Evolutionary conservation across 2,797 vertebrate genomes (phyloP).

Genomic region (Lepilemur septentrionalis): DNA sequence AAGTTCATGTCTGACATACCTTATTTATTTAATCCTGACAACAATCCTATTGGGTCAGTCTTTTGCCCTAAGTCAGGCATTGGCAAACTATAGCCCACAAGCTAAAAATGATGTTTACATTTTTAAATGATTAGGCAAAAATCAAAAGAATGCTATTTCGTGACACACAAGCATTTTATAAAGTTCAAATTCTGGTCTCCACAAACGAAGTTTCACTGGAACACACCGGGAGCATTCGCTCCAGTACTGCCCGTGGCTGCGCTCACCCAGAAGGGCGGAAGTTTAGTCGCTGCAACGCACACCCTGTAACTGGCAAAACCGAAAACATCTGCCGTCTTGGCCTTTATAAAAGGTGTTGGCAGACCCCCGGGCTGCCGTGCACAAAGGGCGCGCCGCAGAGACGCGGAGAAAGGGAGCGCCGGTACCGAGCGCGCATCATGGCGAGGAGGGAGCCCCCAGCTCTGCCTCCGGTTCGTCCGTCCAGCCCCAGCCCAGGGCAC

Average conservation of each 20-base stretch:
- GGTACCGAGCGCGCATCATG: neutral
- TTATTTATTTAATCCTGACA: neutral
- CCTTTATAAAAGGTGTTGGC: neutral
- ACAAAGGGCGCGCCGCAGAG: neutral
- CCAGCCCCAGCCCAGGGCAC: neutral
- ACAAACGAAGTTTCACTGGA: no score
- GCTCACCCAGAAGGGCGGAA: rapidly evolving
- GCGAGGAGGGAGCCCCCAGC: neutral
- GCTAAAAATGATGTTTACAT: neutral
- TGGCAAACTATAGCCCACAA: rapidly evolving
- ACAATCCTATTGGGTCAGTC: no score
- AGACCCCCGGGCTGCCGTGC: rapidly evolving
- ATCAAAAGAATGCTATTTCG: neutral
- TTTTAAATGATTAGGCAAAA: neutral
- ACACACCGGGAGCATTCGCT: rapidly evolving
- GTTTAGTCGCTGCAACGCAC: no score
- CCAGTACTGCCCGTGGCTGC: neutral
- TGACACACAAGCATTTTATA: no score
- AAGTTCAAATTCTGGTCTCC: neutral
- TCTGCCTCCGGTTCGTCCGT: neutral
- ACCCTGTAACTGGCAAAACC: neutral
- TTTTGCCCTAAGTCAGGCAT: neutral
- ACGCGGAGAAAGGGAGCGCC: no score
- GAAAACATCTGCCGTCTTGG: no score
- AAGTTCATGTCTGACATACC: no score